Evolutionary conservation across 2,113 vertebrate genomes (phyloP), one percentile per base, ranked within the genome.

Genomic region (Oplegnathus fasciatus): DNA sequence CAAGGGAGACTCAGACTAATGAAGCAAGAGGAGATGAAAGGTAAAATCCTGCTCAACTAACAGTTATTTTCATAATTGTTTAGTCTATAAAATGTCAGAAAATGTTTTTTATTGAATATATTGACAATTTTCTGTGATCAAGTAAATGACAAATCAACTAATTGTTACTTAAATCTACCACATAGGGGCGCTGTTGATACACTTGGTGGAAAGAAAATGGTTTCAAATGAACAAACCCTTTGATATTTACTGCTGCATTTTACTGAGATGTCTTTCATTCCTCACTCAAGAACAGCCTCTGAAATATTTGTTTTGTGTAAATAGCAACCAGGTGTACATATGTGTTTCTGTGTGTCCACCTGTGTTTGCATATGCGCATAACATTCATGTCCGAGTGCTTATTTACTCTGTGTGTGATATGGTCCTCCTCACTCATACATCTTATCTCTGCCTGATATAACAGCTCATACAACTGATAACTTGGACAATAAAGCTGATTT

Each of bases 1-100:
- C 10, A 91, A 94, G 0, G 78, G 75, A 93, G 93, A 62, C 91
- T 94, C 89, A 88, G 85, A 64, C 22, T 42, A 1, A 61, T 37
- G 32, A 24, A 72, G 9, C 6, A 48, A 48, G 14, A 58, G 9
- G 10, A 9, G 22, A 69, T 26, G 22, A 26, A 26, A 80, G 17
- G 28, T 64, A 13, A 69, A 65, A 61, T 37, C 24, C 50, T 46
- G 42, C 30, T 28, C 14, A 60, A 52, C 44, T 22, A 6, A 2
- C 3, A 67, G 7, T 4, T 34, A 54, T 13, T 42, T 10, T 65
- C 22, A 24, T 2, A 66, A 9, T 22, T 10, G 17, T 30, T 60
- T 60, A 1, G 55, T 46, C 22, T 52, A 40, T 32, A 40, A n/a
- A 40, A 40, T 32, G 46, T 55, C 6, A n/a, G 9, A 57, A 20